phyloP scores from a whole-genome alignment of 1,140 invertebrate species.

The Globodera ellingtonae region DNA sequence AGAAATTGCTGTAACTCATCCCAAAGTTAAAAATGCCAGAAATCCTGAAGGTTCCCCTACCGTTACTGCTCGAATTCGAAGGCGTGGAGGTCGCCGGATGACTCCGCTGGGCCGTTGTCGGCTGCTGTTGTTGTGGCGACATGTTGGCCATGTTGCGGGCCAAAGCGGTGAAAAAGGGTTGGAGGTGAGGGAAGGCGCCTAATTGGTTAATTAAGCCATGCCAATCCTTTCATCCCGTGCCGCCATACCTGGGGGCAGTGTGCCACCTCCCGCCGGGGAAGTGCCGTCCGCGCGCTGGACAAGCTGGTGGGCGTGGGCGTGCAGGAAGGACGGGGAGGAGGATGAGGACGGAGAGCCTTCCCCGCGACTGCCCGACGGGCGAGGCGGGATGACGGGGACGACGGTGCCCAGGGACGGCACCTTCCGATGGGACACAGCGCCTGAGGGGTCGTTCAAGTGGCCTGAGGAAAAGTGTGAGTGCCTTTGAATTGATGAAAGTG shows the following conservation, averaged over 20 bases:
- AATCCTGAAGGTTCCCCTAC: neutral
- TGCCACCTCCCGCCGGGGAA: neutral
- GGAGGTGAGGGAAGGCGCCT: neutral
- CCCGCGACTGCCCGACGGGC: no score
- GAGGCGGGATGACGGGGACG: neutral
- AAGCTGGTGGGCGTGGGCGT: neutral
- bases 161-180: conserved; percentile 7
- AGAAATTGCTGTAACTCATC: neutral
- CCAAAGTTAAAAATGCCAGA: neutral
- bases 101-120: neutral
- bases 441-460: neutral
- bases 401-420: neutral
- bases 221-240: neutral
- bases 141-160: conserved; percentile 11
- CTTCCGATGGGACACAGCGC: neutral
- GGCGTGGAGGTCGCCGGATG: neutral
- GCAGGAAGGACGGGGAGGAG: neutral
- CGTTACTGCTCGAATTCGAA: neutral
- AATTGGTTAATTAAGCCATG: neutral
- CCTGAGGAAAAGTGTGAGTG: neutral
- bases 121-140: conserved; percentile 6
- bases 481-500: neutral
- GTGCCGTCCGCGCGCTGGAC: neutral
- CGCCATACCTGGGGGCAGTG: neutral
- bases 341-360: neutral